These are phyloP conservation scores for Chelonus insularis DNA, from an alignment of 1,140 invertebrate species.

Conservation along the genomic window DNA sequence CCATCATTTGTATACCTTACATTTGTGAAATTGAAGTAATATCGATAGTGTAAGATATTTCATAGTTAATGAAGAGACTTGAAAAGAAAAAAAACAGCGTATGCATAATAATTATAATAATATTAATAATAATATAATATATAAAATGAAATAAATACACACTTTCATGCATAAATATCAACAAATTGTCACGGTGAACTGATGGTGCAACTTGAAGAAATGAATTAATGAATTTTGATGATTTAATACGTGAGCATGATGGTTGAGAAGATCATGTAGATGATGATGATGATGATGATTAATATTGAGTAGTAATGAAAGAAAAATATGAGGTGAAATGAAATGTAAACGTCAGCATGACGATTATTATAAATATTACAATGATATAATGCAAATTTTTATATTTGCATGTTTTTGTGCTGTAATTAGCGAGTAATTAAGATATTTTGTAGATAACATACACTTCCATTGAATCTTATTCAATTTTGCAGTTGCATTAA, in stretches of 20 bases:
- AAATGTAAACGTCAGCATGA: slow-evolving; percentile 36
- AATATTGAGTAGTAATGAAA: not conserved
- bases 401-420: slow-evolving; percentile 60
- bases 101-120: slow-evolving; percentile 42
- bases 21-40: slow-evolving; percentile 51
- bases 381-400: slow-evolving; percentile 59
- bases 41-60: slow-evolving; percentile 55
- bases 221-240: slow-evolving; percentile 21
- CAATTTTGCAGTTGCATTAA: slow-evolving; percentile 34
- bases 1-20: slow-evolving; percentile 42
- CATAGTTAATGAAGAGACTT: slow-evolving; percentile 44
- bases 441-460: slow-evolving; percentile 59
- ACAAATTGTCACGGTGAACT: slow-evolving; percentile 37
- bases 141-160: slow-evolving; percentile 9
- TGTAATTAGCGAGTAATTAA: slow-evolving; percentile 61
- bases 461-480: slow-evolving; percentile 56
- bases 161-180: slow-evolving; percentile 29
- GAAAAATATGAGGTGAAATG: slow-evolving; percentile 4
- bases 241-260: not conserved
- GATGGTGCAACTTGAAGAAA: slow-evolving; percentile 41
- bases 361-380: slow-evolving; percentile 55
- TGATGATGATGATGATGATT: slow-evolving; percentile 6
- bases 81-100: slow-evolving; percentile 28
- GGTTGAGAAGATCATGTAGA: slow-evolving; percentile 5
- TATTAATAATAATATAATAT: slow-evolving; percentile 16